Percentiles rank a stretch among this genome's conserved stretches.
These are phyloP conservation scores for Sula dactylatra DNA, from an alignment of 2,113 vertebrate species.

Conservation along the genomic window DNA sequence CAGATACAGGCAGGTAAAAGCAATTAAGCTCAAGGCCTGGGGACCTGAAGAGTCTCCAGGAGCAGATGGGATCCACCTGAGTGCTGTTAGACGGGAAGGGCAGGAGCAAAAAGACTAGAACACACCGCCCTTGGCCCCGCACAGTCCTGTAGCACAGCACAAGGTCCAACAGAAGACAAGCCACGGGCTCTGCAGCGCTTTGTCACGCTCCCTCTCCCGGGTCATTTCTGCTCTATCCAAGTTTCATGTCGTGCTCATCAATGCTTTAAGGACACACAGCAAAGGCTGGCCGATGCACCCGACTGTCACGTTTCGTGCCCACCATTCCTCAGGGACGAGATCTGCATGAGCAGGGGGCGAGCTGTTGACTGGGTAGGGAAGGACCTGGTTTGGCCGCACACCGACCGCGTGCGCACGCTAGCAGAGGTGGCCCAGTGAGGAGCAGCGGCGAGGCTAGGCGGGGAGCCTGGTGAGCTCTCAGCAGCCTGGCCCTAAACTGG, in stretches of 20 bases:
- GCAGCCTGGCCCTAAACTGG: too few relatives aligned
- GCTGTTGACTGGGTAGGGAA: neutral
- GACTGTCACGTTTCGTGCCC: rapidly evolving
- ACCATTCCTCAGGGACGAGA: neutral
- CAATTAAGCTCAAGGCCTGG: neutral
- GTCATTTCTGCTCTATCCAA: neutral
- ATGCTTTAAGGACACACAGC: neutral
- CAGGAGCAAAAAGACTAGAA: neutral
- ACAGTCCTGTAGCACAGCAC: neutral
- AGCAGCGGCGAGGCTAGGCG: rapidly evolving
- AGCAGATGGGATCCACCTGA: slow-evolving; percentile 15
- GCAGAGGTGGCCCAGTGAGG: neutral
- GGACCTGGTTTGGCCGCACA: rapidly evolving
- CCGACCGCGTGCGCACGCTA: rapidly evolving
- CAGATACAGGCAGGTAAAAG: neutral
- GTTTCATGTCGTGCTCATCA: neutral
- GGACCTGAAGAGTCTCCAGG: neutral
- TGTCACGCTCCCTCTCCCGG: neutral
- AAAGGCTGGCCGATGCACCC: neutral
- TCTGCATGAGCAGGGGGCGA: neutral
- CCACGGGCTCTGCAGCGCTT: neutral
- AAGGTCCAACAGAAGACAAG: neutral
- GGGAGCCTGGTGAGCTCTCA: too few relatives aligned
- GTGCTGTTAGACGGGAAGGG: neutral
- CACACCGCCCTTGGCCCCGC: neutral